Evolutionary conservation across 2,888 invertebrate genomes (phyloP), one percentile per base, ranked within the genome.

Genomic region (Dorcus hopei): DNA sequence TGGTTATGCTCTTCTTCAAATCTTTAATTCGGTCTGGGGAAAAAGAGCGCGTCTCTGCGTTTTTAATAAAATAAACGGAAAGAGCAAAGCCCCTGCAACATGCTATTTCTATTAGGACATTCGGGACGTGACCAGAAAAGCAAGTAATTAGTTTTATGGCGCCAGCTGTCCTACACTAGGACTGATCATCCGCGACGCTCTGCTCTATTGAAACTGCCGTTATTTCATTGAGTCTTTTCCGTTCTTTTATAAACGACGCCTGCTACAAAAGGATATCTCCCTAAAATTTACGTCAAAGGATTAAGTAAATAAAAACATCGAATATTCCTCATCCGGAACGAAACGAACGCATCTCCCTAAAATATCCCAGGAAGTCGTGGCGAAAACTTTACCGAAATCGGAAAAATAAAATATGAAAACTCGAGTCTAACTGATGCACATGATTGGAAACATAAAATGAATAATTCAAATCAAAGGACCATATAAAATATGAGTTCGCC

Each of bases 131-230:
- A 75, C 74, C 70, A 72, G 74, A 74, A 73, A 74, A 67, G 70
- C 73, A 74, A 76, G 71, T 73, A 76, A 75, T 75, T 75, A 76
- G 74, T 73, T 72, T 71, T 70, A 71, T 67, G 71, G 72, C 72
- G 70, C 72, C 72, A 71, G 71, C 67, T 73, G 74, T 70, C 72
- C 70, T 69, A 63, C 62, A 56, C 51, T 59, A 68, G 63, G 65
- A 64, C 66, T 65, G 67, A 68, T 67, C 62, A 64, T 63, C 60
- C 61, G 58, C 65, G 59, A 62, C 52, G 55, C 63, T 58, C 41
- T 45, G 57, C 59, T 62, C 65, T 63, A 64, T 63, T 61, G 64
- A 65, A 60, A 64, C 61, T 61, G 49, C 57, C 61, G 62, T 64
- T 65, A 59, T 64, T 63, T 64, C 62, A 67, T 65, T 61, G 61